Evolutionary conservation across 2,888 invertebrate species (phyloP), one percentile per base, ranked within the genome.

Genomic region (Bombylius discolor): DNA sequence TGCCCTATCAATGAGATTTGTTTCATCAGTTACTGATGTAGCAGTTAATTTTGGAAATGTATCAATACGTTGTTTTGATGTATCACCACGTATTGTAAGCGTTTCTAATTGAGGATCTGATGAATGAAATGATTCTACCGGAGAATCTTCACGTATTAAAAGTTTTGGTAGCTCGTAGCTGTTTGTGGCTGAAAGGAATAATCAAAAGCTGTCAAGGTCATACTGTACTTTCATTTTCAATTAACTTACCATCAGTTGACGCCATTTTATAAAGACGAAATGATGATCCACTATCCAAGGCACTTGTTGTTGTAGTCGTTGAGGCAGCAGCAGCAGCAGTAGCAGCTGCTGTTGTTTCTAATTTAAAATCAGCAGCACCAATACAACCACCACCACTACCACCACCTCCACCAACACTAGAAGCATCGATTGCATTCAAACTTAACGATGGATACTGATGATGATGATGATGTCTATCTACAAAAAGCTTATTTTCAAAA

Each of bases 121-220:
- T 45, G 59, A 63, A 42, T 61, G 61, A 57, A 61, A 60, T 42
- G 61, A 60, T 51, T 63, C 61, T 12, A 62, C 59, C 45, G 63
- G 62, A 33, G 63, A 64, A 59, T 62, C 63, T 57, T 64, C 63
- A n/a, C 63, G 58, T 44, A 64, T 60, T 44, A 64, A 54, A 33
- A 63, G 52, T 44, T 64, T 64, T 34, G 63, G 63, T 54, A 64
- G 56, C 56, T 63, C 62, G 42, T 63, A 63, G 51, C 56, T 60
- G 57, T 61, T 63, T 57, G 61, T 62, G 33, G 57, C 61, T 62
- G 55, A 46, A 60, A 23, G 11, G 33, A 49, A 6, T 32, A 31
- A 49, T 23, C 6, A 31, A 49, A 49, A 49, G n/a, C n/a, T 23
- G 23, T 23, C 23, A 23, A 49, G 7, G 14, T 42, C 34, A n/a